Evolutionary conservation across 2,797 vertebrate genomes (phyloP).

Genomic region (Cottoperca gobio): DNA sequence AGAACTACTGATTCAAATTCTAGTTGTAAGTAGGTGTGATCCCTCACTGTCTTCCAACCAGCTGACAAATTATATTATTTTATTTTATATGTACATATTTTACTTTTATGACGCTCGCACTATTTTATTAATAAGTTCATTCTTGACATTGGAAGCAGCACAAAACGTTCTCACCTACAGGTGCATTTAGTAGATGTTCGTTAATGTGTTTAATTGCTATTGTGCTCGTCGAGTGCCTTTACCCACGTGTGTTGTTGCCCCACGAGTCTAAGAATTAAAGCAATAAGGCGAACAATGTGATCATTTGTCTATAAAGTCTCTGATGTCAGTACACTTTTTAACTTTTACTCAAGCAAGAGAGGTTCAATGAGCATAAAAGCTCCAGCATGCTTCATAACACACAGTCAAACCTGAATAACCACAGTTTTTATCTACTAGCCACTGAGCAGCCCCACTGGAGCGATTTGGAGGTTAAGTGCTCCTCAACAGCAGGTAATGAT

Average conservation of each 20-base stretch:
- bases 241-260: not conserved
- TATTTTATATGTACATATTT: no score
- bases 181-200: not conserved
- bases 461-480: slow-evolving; percentile 31
- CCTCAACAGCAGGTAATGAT: slow-evolving; percentile 43
- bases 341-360: slow-evolving; percentile 1
- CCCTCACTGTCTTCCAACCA: not conserved
- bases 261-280: not conserved
- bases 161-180: not conserved
- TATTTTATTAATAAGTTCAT: no score
- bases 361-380: slow-evolving; percentile 43
- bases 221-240: not conserved
- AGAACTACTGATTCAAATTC: no score
- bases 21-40: not conserved
- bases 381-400: slow-evolving; percentile 31
- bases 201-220: not conserved
- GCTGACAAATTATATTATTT: no score
- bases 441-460: slow-evolving; percentile 27
- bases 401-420: slow-evolving; percentile 47
- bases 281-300: not conserved
- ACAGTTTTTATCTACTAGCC: slow-evolving; percentile 34
- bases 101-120: no score
- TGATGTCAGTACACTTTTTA: slow-evolving; percentile 6
- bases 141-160: not conserved
- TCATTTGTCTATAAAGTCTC: slow-evolving; percentile 8